Evolutionary conservation across 2,113 vertebrate species (phyloP), one percentile per base, ranked within the genome.

Genomic region (Thomomys bottae): DNA sequence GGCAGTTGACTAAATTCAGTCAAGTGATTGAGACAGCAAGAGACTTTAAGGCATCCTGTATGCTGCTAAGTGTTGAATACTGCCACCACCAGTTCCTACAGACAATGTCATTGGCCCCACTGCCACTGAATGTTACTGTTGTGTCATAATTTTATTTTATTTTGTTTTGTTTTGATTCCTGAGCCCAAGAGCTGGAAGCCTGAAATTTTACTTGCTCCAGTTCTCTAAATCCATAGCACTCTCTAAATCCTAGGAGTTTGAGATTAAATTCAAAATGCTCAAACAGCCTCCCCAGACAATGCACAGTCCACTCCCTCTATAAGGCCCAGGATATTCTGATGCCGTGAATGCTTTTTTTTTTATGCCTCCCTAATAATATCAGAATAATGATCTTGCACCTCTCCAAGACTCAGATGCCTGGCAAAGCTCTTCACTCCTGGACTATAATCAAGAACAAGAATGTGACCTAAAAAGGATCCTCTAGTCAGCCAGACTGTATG

Each of bases 311-410:
- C 42, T 72, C 78, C 57, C 38, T 89, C 17, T n/a, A 10, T 18
- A 86, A 8, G 49, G 20, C 32, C 42, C 32, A 70, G 76, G 72
- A 79, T 26, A 66, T 80, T 83, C 68, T 40, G 20, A 75, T 87
- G 36, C 49, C 38, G 2, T 90, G 26, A 78, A 66, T 20, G 23
- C 63, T 93, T 92, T 88, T 90, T 93, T 92, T 88, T 90, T 11
- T 6, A 49, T 89, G 73, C 20, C 70, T 90, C 36, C 49, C 20
- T 78, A 89, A 89, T 79, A 57, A 76, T 82, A 76, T 88, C 64
- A 86, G 38, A 76, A 86, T 42, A 42, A 66, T 38, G 40, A 87
- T 76, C 3, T 20, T 67, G 15, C 5, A 59, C 3, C 10, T 70
- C 9, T 78, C 38, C 14, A n/a, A 49, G 73, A 20, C 9, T 81